Percentiles rank a stretch among this genome's conserved stretches.
phyloP scores from a whole-genome alignment of 1,140 invertebrate genomes.

The Cyphomyrmex costatus region DNA sequence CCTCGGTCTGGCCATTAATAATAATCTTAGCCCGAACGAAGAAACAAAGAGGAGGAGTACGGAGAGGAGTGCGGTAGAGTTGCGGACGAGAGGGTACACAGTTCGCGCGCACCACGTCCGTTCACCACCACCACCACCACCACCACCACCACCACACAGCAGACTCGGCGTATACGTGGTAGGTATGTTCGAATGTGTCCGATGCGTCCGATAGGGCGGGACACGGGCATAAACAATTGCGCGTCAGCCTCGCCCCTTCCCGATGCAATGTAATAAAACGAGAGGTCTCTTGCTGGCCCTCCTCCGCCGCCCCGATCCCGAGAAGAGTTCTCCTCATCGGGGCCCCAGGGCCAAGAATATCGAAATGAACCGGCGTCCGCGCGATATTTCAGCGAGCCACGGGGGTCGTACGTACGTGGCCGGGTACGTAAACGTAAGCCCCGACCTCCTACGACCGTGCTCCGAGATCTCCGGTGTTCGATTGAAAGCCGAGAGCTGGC shows the following conservation, averaged over 20 bases:
- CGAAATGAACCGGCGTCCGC: conserved; percentile 77
- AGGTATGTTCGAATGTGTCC: conserved; percentile 79
- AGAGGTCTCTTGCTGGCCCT: conserved; percentile 71
- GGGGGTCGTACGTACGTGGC: conserved; percentile 72
- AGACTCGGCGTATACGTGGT: conserved; percentile 68
- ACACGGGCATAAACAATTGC: conserved; percentile 86
- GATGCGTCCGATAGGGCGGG: conserved; percentile 85
- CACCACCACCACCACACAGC: conserved; percentile 25
- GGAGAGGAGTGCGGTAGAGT: conserved; percentile 19
- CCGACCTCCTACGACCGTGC: conserved; percentile 73
- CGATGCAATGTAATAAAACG: conserved; percentile 83
- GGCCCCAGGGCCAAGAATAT: conserved; percentile 76
- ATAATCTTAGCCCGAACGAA: conserved; percentile 79
- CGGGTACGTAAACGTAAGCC: conserved; percentile 24
- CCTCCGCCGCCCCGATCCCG: conserved; percentile 60
- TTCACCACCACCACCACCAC: conserved; percentile 41
- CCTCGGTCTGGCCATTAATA: conserved; percentile 78
- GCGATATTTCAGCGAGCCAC: conserved; percentile 80
- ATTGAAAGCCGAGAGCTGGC: conserved; percentile 41
- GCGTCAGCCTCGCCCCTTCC: conserved; percentile 84
- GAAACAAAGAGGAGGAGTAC: conserved; percentile 68
- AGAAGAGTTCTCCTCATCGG: conserved; percentile 66
- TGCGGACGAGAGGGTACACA: conserved; percentile 54
- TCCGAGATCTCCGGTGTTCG: conserved; percentile 57
- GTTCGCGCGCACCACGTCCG: conserved; percentile 58